Evolutionary conservation across 2,888 invertebrate genomes (phyloP), one percentile per base, ranked within the genome.

Genomic region (Asteroscopus sphinx): DNA sequence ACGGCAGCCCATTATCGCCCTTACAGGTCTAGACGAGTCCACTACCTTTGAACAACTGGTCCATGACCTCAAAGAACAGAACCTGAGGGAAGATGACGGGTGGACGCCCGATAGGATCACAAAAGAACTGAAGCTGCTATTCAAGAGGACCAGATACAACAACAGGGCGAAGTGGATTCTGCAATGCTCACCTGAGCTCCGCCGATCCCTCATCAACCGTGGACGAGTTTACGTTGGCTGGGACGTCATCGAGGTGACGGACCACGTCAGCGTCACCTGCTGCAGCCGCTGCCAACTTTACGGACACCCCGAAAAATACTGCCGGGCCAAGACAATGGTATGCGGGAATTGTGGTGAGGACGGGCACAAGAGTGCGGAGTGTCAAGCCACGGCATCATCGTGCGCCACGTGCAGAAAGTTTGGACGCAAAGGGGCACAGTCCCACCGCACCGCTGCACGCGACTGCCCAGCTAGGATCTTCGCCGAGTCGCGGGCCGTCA

Each of bases 221-320:
- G 64, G 40, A 0, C 12, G 44, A 0, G n/a, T 79, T 0, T 80
- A 67, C 16, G 11, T 76, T 0, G 76, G 68, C 0, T 77, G 76
- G 74, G 64, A 73, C 5, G 68, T 36, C 0, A 56, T 61, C 0
- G 40, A 57, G 4, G 63, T 67, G 0, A 15, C 13, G 0, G 72
- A 76, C 40, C 61, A 32, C 9, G 8, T 74, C 0, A 0, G 12
- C 1, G 70, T 65, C 0, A 75, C 76, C 0, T 76, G 77, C 60
- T 79, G 80, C 49, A 35, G 4, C 1, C 73, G 60, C 17, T 84
- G 84, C 48, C 84, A 83, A 5, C 56, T 60, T 0, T 82, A 80
- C 17, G 83, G 82, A 0, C 79, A 84, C 66, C 80, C 79, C 0
- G 80, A 76, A 1, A 74, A 75, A 2, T 69, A 62, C 25, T 82